Evolutionary conservation across 2,113 vertebrate genomes (phyloP).

Genomic region (Hippoglossus stenolepis): DNA sequence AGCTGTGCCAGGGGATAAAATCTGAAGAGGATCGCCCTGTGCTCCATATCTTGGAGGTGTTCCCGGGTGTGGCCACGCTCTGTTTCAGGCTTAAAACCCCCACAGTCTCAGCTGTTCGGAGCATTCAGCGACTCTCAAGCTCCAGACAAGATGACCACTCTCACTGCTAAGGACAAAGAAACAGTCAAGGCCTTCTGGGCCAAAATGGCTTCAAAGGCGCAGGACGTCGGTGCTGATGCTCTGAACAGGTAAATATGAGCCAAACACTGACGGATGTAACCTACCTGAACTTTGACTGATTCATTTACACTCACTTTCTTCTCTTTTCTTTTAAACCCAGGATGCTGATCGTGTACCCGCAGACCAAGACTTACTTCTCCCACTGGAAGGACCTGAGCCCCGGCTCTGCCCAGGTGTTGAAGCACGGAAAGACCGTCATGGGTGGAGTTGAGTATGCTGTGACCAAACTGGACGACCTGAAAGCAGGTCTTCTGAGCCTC

Average conservation of each 20-base stretch:
- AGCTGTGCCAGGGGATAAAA: too few relatives aligned
- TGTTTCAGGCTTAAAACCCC: slow-evolving; percentile 13
- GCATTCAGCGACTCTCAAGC: slow-evolving; percentile 1
- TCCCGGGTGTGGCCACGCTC: slow-evolving; percentile 5
- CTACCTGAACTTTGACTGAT: neutral
- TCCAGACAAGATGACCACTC: slow-evolving; percentile 77
- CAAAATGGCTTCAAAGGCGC: slow-evolving; percentile 57
- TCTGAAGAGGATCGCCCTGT: too few relatives aligned
- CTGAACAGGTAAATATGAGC: slow-evolving; percentile 79
- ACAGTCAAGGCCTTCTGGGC: slow-evolving; percentile 76
- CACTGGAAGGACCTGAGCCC: slow-evolving; percentile 83
- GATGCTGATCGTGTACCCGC: slow-evolving; percentile 79
- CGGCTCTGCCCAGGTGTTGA: slow-evolving; percentile 74
- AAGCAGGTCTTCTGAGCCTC: slow-evolving; percentile 74
- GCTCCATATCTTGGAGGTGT: slow-evolving; percentile 26
- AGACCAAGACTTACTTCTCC: slow-evolving; percentile 91
- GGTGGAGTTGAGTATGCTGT: slow-evolving; percentile 75
- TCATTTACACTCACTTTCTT: neutral
- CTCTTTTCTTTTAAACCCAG: slow-evolving; percentile 57
- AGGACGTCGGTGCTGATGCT: slow-evolving; percentile 64
- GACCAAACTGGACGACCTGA: slow-evolving; percentile 83
- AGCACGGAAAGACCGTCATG: slow-evolving; percentile 83
- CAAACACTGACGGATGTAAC: rapidly evolving
- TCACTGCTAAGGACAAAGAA: slow-evolving; percentile 75
- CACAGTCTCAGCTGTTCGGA: neutral